Evolutionary conservation across 2,113 vertebrate species (phyloP), one percentile per base, ranked within the genome.

Genomic region (Nanorana parkeri): DNA sequence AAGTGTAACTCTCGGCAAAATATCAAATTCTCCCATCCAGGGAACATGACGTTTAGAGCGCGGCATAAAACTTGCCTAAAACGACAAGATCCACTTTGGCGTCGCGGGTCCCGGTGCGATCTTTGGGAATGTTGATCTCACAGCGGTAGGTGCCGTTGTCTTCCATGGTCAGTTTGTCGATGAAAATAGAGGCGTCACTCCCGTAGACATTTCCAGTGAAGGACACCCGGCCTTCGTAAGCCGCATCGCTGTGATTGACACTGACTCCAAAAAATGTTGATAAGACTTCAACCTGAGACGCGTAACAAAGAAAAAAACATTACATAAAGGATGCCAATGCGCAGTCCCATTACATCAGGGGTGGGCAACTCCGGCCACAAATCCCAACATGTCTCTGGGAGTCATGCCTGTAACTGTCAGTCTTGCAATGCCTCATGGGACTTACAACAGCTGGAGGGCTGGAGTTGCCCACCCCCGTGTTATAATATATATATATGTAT

Each of bases 131-230:
- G 0, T 64, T 82, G 1, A 97, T 91, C 0, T 41, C 87, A 84
- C 97, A 97, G 41, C 83, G 84, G 0, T 92, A 98, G 0, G 72
- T 89, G 0, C 95, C 91, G 0, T 91, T 97, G 88, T 99, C 97
- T 3, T 90, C 77, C 87, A 94, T 89, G 47, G 92, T 94, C n/a
- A 95, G 86, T 2, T 86, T 58, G 0, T 0, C 65, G 4, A 99
- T 67, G 41, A 24, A 87, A 78, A 98, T 68, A 1, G 87, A 90
- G 76, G 93, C 90, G 1, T 91, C 77, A 23, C 74, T 66, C 0
- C 0, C 17, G 0, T 0, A 0, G 0, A 78, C 0, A 0, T 92
- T 21, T 0, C 85, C 68, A 0, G 52, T 88, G 26, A 97, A n/a
- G 0, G 0, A 32, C 29, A 89, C 84, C 13, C 91, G 91, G 3